Percentiles rank a stretch among this genome's conserved stretches.
These are phyloP conservation scores for Heliconius ethilla DNA, from an alignment of 2,888 invertebrate genomes.

Conservation along the genomic window DNA sequence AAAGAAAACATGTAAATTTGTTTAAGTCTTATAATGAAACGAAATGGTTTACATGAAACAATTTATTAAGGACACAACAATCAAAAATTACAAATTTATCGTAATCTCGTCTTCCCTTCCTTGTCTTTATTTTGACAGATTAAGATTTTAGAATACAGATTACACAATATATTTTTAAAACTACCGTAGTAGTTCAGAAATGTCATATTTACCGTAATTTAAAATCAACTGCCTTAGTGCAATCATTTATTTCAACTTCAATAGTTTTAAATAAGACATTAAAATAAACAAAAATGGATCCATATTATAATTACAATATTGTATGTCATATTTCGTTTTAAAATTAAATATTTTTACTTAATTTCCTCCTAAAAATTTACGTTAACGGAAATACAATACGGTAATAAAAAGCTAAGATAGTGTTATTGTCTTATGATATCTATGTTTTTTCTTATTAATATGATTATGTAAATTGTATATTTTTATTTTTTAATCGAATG, in stretches of 20 bases:
- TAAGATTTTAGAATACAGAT: slow-evolving; percentile 36
- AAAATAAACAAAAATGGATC: too few species aligned
- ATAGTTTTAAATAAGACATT: too few species aligned
- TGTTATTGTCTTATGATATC: too few species aligned
- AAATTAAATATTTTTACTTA: background rate
- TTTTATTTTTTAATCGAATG: too few species aligned
- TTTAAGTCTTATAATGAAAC: slow-evolving; percentile 51
- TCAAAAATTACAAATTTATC: slow-evolving; percentile 58
- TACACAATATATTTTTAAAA: slow-evolving; percentile 29
- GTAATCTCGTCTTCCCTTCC: slow-evolving; percentile 56
- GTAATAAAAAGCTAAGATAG: background rate
- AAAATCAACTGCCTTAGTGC: too few species aligned
- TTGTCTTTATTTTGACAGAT: slow-evolving; percentile 57
- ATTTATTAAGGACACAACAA: slow-evolving; percentile 55
- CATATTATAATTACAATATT: background rate
- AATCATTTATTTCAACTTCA: too few species aligned
- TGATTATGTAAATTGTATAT: too few species aligned
- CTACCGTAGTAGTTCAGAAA: slow-evolving; percentile 8
- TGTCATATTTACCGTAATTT: too few species aligned
- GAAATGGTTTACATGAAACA: slow-evolving; percentile 58
- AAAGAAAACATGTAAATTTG: slow-evolving; percentile 64
- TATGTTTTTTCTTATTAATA: too few species aligned
- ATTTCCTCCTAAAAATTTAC: background rate
- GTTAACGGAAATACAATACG: background rate
- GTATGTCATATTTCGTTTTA: background rate